These are phyloP conservation scores for Aphaenogaster ashmeadi DNA, from an alignment of 1,140 invertebrate genomes.

Conservation along the genomic window DNA sequence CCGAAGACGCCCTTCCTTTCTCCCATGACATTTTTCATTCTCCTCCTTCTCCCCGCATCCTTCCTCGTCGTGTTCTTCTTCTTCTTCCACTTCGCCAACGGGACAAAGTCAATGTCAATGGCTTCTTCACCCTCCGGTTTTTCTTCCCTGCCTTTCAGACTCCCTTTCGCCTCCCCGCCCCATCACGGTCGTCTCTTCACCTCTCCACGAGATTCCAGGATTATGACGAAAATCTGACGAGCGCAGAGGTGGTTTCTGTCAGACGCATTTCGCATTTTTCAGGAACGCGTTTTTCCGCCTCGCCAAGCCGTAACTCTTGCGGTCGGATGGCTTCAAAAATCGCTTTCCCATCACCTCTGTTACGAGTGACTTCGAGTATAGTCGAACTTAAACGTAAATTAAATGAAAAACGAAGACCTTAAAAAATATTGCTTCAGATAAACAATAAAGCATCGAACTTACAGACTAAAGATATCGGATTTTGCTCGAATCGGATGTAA, in stretches of 20 bases:
- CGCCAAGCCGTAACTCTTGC: slow-evolving; percentile 22
- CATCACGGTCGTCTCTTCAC: slow-evolving; percentile 16
- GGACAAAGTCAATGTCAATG: slow-evolving; percentile 73
- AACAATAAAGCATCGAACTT: background rate
- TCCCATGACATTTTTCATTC: slow-evolving; percentile 33
- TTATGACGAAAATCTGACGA: slow-evolving; percentile 63
- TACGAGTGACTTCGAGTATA: background rate
- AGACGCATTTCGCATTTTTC: slow-evolving; percentile 68
- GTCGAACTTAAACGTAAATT: slow-evolving; percentile 47
- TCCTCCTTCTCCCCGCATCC: background rate
- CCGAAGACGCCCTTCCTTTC: background rate
- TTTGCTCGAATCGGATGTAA: background rate
- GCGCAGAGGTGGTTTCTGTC: slow-evolving; percentile 49
- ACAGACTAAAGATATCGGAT: background rate
- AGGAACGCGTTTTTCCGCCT: slow-evolving; percentile 66
- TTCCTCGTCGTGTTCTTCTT: background rate
- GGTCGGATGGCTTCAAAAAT: slow-evolving; percentile 60
- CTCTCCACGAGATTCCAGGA: slow-evolving; percentile 26
- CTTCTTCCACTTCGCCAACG: background rate
- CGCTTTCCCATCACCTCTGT: slow-evolving; percentile 31
- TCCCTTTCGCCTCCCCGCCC: background rate
- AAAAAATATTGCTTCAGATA: background rate
- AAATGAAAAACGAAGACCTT: background rate
- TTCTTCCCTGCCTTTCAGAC: slow-evolving; percentile 16
- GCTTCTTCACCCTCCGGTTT: slow-evolving; percentile 21